Percentiles rank a stretch among this genome's conserved stretches.
phyloP scores from a whole-genome alignment of 2,888 invertebrate species.

The Folsomia manolachei region DNA sequence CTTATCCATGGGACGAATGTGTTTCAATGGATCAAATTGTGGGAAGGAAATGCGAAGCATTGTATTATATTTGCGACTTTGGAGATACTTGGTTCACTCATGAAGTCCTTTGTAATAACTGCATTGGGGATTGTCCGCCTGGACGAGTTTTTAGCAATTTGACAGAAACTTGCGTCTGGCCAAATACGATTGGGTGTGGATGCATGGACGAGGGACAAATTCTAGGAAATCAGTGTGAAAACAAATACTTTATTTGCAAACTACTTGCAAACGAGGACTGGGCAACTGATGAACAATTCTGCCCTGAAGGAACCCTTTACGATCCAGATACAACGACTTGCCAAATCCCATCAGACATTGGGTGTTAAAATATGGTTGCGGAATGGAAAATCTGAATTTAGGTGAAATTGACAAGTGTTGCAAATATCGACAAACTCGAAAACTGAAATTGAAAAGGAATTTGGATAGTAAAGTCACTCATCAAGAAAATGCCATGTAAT shows the following conservation, averaged over 20 bases:
- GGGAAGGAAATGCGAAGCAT: not conserved
- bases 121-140: not conserved
- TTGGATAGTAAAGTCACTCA: not conserved
- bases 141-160: not conserved
- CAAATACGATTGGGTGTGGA: not conserved
- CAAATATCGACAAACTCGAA: too few relatives aligned
- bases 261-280: not conserved
- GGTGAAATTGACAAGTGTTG: too few relatives aligned
- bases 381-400: not conserved
- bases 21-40: not conserved
- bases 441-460: too few relatives aligned
- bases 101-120: conserved; percentile 1
- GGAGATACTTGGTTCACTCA: not conserved
- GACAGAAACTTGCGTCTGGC: not conserved
- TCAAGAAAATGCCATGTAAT: not conserved
- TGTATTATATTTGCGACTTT: not conserved
- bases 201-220: not conserved
- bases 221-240: not conserved
- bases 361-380: not conserved
- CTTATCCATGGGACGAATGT: conserved; percentile 1
- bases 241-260: not conserved
- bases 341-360: not conserved
- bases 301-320: not conserved
- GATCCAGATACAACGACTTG: not conserved
- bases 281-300: not conserved